Conservation (phyloP, 2,888 invertebrate genomes). For the Zelleria hepariella region DNA sequence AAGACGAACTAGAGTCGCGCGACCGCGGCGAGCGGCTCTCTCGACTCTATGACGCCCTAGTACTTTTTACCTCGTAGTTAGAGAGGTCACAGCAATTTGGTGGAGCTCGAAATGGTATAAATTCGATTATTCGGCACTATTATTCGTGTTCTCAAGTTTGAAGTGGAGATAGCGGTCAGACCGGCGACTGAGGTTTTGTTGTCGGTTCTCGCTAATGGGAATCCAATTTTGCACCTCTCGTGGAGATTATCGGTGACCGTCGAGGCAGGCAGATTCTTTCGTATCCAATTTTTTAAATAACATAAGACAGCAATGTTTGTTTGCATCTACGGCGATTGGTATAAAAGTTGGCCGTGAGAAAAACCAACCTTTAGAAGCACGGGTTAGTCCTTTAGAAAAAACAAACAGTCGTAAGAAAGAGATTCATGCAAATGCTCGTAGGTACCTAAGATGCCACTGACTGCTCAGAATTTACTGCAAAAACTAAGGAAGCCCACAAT, state of each 20-base stretch:
- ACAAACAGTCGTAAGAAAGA: no score
- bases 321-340: no score
- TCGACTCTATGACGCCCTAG: not conserved
- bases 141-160: slow-evolving; percentile 43
- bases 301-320: no score
- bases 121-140: slow-evolving; percentile 53
- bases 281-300: no score
- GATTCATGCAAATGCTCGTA: no score
- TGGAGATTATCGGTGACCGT: no score
- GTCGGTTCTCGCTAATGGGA: not conserved
- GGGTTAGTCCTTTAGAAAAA: no score
- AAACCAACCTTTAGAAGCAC: no score
- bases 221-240: not conserved
- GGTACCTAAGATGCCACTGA: no score
- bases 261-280: no score
- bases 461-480: no score
- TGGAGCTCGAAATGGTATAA: slow-evolving; percentile 44
- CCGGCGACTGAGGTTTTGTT: not conserved
- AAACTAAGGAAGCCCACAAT: not conserved
- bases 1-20: slow-evolving; percentile 18
- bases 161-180: slow-evolving; percentile 15
- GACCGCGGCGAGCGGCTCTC: slow-evolving; percentile 23
- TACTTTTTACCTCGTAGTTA: not conserved
- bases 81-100: slow-evolving; percentile 23
- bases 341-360: no score